Conservation (phyloP, 2,797 vertebrate species). For the Thripadectes ignobilis region DNA sequence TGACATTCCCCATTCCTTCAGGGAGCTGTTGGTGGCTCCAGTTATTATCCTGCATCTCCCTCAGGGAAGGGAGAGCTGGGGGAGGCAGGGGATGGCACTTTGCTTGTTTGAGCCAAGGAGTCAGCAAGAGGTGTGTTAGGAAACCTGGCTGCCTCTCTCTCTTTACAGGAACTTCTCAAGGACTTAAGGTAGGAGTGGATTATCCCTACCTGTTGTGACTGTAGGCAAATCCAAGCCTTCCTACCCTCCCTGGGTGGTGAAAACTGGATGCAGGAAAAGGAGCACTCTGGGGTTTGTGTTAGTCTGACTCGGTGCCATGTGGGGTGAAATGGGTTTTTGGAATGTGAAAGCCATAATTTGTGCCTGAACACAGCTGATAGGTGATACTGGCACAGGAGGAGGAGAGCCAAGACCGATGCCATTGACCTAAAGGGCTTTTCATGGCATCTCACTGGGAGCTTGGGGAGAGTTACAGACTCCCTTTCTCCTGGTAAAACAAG, state of each 20-base stretch:
- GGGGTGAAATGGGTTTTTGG: accelerated
- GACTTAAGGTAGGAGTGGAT: neutral
- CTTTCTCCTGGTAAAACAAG: neutral
- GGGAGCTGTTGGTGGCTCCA: neutral
- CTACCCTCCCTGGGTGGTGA: neutral
- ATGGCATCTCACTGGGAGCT: neutral
- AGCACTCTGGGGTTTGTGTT: neutral
- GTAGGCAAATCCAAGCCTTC: neutral
- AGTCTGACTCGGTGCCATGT: neutral
- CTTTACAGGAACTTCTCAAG: neutral
- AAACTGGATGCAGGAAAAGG: neutral
- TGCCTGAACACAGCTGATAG: neutral
- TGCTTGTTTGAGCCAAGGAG: neutral
- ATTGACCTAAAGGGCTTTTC: neutral
- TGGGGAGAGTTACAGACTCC: neutral
- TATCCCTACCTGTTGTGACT: neutral
- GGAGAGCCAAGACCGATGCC: neutral
- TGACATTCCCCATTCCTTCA: neutral
- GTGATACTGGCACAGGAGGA: neutral
- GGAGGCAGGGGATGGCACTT: neutral
- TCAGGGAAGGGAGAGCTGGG: neutral
- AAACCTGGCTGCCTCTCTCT: neutral
- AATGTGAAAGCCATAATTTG: neutral
- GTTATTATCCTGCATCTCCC: neutral
- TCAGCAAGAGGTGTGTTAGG: neutral